Evolutionary conservation across 1,140 invertebrate species (phyloP), one percentile per base, ranked within the genome.

Genomic region (Nephila pilipes): DNA sequence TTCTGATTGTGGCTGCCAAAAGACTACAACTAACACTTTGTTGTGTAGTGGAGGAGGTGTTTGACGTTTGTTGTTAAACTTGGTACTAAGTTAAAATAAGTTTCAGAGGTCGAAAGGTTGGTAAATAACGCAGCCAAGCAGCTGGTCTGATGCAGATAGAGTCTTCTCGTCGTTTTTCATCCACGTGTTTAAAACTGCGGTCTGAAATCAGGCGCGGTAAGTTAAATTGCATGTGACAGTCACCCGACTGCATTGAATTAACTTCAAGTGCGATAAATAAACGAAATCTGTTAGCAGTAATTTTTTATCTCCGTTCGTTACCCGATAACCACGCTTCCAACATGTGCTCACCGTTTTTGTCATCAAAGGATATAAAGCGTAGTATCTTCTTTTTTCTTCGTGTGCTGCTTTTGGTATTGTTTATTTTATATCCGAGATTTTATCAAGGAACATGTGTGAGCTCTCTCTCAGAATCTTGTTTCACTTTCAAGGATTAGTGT

Each of bases 91-190:
- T 87, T 87, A 87, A 87, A 87, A n/a, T 87, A 54, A 87, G 87
- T 57, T 88, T 88, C 63, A 57, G 87, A 69, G 87, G 60, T 38
- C 87, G 46, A 69, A 75, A 32, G 75, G 87, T 88, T 90, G 36
- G 65, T 90, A 90, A 90, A 79, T 90, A 90, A 55, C 29, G 88
- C 46, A 90, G 88, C 54, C 22, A 81, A 87, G 83, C 58, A 87
- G 81, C 83, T 93, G 85, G n/a, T 93, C 91, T 93, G 91, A 93
- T 93, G 91, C 91, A 93, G 83, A 93, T 93, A 93, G 83, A 93
- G 91, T 93, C 57, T 93, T 79, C 46, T 25, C 65, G 55, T 93
- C 83, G 91, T 80, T 87, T 93, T 93, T 60, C 69, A 87, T 83
- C 32, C 46, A 55, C 60, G 69, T 79, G 63, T 80, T 60, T 60